Conservation (phyloP, 2,113 vertebrate genomes). For the Saccopteryx bilineata region DNA sequence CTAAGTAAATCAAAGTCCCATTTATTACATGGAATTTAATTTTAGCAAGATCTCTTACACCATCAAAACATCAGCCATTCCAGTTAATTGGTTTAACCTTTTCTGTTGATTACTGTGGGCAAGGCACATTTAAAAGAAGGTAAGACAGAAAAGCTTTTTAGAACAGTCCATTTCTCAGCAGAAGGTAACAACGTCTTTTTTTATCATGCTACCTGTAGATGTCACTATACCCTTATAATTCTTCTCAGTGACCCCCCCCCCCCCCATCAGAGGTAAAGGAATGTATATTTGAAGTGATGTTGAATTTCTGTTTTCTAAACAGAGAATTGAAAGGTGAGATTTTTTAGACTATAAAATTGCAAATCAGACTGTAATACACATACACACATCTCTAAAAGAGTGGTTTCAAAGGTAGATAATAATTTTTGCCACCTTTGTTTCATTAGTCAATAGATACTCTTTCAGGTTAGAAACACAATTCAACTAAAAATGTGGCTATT, state of each 20-base stretch:
- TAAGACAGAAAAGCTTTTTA: constrained; percentile 9
- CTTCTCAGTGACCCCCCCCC: constrained; percentile 9
- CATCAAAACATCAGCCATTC: neutral
- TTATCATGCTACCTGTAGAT: constrained; percentile 83
- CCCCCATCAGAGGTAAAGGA: constrained; percentile 35
- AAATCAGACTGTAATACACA: constrained; percentile 58
- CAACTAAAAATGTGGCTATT: constrained; percentile 19
- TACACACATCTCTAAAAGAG: neutral
- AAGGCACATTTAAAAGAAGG: constrained; percentile 22
- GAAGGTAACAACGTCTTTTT: neutral
- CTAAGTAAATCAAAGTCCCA: constrained; percentile 29
- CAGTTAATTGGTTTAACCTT: constrained; percentile 55
- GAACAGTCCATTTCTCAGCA: constrained; percentile 14
- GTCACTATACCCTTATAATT: constrained; percentile 87
- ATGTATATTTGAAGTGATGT: constrained; percentile 73
- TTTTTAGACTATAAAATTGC: constrained; percentile 77
- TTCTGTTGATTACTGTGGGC: constrained; percentile 4
- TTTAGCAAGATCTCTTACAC: constrained; percentile 33
- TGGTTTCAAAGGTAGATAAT: constrained; percentile 41
- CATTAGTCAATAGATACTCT: constrained; percentile 15
- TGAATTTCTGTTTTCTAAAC: constrained; percentile 83
- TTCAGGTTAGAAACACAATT: constrained; percentile 51
- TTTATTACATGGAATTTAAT: constrained; percentile 65
- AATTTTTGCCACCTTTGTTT: constrained; percentile 45
- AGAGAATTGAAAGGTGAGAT: constrained; percentile 78